Evolutionary conservation across 2,888 invertebrate species (phyloP).

Genomic region (Eupeodes latifasciatus): DNA sequence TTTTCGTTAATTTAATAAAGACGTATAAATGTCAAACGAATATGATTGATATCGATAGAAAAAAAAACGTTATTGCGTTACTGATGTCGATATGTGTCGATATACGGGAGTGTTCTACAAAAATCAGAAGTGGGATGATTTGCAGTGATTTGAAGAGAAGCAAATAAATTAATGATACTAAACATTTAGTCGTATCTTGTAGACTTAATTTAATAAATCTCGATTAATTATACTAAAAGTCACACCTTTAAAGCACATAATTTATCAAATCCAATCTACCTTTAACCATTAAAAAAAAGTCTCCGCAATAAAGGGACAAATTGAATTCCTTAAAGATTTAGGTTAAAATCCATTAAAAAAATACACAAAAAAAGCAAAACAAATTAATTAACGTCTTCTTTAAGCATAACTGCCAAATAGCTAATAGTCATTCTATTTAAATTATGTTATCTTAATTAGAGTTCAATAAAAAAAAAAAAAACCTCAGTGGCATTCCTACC

Average conservation of each 20-base stretch:
- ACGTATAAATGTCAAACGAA: slow-evolving; percentile 60
- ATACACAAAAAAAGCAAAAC: background rate
- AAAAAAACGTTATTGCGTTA: background rate
- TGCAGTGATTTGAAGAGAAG: background rate
- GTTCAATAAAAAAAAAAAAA: slow-evolving; percentile 67
- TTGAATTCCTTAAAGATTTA: background rate
- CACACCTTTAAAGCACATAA: background rate
- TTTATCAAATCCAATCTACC: background rate
- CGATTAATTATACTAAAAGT: background rate
- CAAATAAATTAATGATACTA: background rate
- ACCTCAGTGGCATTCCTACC: slow-evolving; percentile 30
- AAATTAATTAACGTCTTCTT: slow-evolving; percentile 26
- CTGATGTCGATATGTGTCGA: background rate
- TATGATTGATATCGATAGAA: slow-evolving; percentile 66
- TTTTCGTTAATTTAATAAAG: slow-evolving; percentile 62
- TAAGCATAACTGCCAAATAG: slow-evolving; percentile 6
- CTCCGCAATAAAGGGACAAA: background rate
- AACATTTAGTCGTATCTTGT: no score
- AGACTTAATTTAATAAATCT: background rate
- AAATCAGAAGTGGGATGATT: slow-evolving; percentile 19
- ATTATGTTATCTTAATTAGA: slow-evolving; percentile 59
- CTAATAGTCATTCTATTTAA: slow-evolving; percentile 53
- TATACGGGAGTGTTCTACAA: background rate
- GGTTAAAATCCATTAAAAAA: background rate
- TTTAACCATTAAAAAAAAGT: background rate